phyloP scores from a whole-genome alignment of 2,888 invertebrate species.

The Oligia strigilis region DNA sequence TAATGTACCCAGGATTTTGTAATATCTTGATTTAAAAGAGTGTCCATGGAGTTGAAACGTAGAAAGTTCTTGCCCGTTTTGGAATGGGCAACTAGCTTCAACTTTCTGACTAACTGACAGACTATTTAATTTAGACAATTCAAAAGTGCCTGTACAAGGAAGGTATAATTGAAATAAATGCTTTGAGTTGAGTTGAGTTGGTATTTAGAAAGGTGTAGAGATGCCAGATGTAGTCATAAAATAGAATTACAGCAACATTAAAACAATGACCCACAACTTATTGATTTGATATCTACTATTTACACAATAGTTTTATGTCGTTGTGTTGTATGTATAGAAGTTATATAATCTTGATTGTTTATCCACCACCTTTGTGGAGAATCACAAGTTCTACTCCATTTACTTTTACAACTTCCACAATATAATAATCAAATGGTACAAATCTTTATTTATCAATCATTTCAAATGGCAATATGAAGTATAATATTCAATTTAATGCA shows the following conservation, averaged over 20 bases:
- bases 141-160: too few species aligned
- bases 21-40: too few species aligned
- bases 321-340: background rate
- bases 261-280: background rate
- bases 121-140: too few species aligned
- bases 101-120: too few species aligned
- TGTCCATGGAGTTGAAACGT: too few species aligned
- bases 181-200: too few species aligned
- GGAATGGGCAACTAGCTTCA: too few species aligned
- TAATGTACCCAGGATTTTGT: too few species aligned
- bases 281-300: constrained; percentile 9
- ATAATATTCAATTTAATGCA: constrained; percentile 48
- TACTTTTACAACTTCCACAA: background rate
- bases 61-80: too few species aligned
- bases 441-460: constrained; percentile 8
- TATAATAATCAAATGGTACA: constrained; percentile 5
- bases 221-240: constrained; percentile 9
- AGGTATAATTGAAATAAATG: too few species aligned
- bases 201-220: constrained; percentile 13
- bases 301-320: background rate
- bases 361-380: constrained; percentile 3
- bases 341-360: background rate
- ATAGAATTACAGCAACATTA: background rate
- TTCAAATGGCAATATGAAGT: constrained; percentile 24
- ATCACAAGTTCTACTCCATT: background rate